A percentile compares a stretch with the other conserved stretches of the same genome.
phyloP scores from a whole-genome alignment of 2,888 invertebrate genomes.

The Plebejus argus region DNA sequence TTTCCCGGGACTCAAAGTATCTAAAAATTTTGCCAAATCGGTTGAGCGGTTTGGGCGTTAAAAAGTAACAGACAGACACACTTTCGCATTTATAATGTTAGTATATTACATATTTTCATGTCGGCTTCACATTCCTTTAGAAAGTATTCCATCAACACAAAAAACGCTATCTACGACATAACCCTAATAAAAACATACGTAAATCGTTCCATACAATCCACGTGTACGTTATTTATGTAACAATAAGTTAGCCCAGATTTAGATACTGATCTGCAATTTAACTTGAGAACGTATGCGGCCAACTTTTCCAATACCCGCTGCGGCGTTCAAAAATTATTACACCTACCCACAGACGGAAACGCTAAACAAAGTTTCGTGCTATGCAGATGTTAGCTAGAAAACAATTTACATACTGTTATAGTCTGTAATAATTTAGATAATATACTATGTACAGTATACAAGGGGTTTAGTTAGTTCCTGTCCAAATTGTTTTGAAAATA shows the following conservation, averaged over 20 bases:
- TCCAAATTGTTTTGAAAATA: not conserved
- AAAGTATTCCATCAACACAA: not conserved
- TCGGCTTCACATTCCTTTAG: too few species aligned
- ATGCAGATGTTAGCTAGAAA: not conserved
- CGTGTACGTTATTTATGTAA: conserved; percentile 14
- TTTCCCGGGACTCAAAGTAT: too few species aligned
- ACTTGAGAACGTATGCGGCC: conserved; percentile 49
- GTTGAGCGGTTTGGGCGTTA: too few species aligned
- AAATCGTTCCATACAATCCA: not conserved
- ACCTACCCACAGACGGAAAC: not conserved
- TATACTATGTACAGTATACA: not conserved
- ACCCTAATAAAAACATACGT: not conserved
- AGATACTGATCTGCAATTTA: conserved; percentile 63
- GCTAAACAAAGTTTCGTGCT: not conserved
- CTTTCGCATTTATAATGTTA: too few species aligned
- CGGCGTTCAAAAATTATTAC: conserved; percentile 25
- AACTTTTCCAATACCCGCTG: conserved; percentile 40
- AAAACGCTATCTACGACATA: not conserved
- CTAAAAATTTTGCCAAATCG: too few species aligned
- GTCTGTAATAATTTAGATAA: too few species aligned
- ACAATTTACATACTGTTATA: not conserved
- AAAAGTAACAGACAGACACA: too few species aligned
- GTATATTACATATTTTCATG: too few species aligned
- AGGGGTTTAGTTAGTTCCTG: not conserved
- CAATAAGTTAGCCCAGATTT: conserved; percentile 32